phyloP scores from a whole-genome alignment of 2,797 vertebrate genomes.

The Monodelphis domestica region DNA sequence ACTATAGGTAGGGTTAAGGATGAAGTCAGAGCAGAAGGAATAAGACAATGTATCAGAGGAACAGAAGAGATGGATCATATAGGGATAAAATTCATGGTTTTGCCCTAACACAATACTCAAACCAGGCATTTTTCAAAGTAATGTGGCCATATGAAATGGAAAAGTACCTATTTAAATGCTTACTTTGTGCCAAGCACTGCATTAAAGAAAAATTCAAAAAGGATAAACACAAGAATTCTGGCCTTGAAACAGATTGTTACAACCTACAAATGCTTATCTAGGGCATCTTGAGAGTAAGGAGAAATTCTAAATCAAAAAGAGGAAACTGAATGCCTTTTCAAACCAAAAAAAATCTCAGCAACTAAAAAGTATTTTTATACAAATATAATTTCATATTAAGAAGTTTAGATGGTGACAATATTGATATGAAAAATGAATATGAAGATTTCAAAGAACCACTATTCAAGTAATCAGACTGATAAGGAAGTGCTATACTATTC shows the following conservation, averaged over 20 bases:
- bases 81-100: too few relatives aligned
- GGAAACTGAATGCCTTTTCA: neutral
- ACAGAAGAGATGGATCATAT: neutral
- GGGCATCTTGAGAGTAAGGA: neutral
- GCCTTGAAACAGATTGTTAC: neutral
- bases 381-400: neutral
- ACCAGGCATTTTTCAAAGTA: neutral
- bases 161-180: neutral
- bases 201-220: neutral
- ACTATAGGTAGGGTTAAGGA: neutral
- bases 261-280: neutral
- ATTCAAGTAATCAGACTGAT: neutral
- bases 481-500: neutral
- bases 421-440: too few relatives aligned
- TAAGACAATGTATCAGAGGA: neutral
- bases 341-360: neutral
- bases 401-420: neutral
- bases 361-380: neutral
- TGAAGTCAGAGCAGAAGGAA: conserved; percentile 15
- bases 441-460: neutral
- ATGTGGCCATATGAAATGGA: neutral
- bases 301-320: neutral
- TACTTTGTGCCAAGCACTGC: neutral
- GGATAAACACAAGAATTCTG: neutral
- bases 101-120: neutral